A percentile compares a stretch with the other conserved stretches of the same genome.
phyloP scores from a whole-genome alignment of 1,140 invertebrate genomes.

The Drosophila repletoides region DNA sequence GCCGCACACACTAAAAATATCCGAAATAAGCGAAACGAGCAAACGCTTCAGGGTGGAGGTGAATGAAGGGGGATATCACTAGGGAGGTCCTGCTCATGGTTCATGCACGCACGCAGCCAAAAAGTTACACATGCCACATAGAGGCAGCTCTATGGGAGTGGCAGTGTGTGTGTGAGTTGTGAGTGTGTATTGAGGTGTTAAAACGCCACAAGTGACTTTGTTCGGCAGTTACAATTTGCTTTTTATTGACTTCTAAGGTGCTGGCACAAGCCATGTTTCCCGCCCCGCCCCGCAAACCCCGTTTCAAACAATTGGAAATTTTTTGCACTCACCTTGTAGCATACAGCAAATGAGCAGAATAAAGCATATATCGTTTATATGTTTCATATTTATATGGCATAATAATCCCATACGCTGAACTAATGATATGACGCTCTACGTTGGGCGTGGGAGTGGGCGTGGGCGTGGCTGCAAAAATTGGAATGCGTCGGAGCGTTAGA shows the following conservation, averaged over 20 bases:
- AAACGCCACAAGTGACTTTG: slow-evolving; percentile 76
- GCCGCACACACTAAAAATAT: slow-evolving; percentile 58
- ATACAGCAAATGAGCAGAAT: slow-evolving; percentile 76
- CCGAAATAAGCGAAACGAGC: slow-evolving; percentile 62
- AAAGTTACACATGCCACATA: slow-evolving; percentile 42
- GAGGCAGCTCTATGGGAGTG: neutral
- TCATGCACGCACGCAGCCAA: slow-evolving; percentile 50
- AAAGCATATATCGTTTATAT: slow-evolving; percentile 72
- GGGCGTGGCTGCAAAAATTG: slow-evolving; percentile 14
- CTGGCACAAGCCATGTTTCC: slow-evolving; percentile 32
- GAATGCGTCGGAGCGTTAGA: slow-evolving; percentile 24
- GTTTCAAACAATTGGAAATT: slow-evolving; percentile 21
- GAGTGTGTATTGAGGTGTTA: slow-evolving; percentile 63
- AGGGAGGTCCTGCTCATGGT: slow-evolving; percentile 1
- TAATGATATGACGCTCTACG: slow-evolving; percentile 38
- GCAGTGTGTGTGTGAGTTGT: slow-evolving; percentile 5
- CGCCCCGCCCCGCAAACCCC: neutral
- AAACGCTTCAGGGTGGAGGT: neutral
- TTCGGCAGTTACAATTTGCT: slow-evolving; percentile 77
- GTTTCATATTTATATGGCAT: slow-evolving; percentile 79
- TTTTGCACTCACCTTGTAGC: slow-evolving; percentile 75
- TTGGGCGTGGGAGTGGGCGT: slow-evolving; percentile 11
- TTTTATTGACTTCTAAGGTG: slow-evolving; percentile 77
- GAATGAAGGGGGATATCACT: neutral
- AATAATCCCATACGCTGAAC: slow-evolving; percentile 61